Base-by-base conservation (phyloP, 2,797 vertebrate species). In the Sebastes glaucus region DNA sequence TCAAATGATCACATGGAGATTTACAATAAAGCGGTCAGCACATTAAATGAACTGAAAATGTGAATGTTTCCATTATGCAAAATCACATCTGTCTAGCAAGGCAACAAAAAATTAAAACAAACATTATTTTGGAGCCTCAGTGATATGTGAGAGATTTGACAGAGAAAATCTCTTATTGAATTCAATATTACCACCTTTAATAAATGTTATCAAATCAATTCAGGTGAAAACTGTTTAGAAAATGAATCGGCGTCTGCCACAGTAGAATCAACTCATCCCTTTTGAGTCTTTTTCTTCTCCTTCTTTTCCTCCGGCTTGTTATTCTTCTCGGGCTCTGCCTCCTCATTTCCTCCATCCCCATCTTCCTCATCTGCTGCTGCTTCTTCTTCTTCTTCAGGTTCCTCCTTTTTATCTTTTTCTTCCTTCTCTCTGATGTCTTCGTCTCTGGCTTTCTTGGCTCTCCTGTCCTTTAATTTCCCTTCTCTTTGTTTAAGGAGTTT, bases 401-500 rank as follows among this genome's bases (percentile, higher is more conserved):
- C 75, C 52, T 80, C 64, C 1, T 61, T 42, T 80, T 86, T 53
- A 8, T 64, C 76, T 38, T 9, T 81, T 11, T 71, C 27, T 46
- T 71, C 81, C 25, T 83, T 90, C 5, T 74, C 64, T 79, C 77
- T 87, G 27, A 71, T 78, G 66, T 87, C 81, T 63, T 89, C 73
- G 2, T 69, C 57, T 7, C 4, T 70, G 5, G 1, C 57, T 82
- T 83, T 93, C 22, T 74, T 93, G 72, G 55, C 78, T 81, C 90
- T 92, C 22, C 85, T 94, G 61, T 88, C 81, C 60, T 89, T 92
- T 77, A 92, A 71, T 53, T 75, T 90, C 0, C 77, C 82, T 2
- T 80, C 74, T 78, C 88, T 87, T 52, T 56, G 82, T 86, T 94
- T 96, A 56, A 93, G 61, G 69, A 95, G 92, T 22, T 81, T 92